Evolutionary conservation across 2,888 invertebrate species (phyloP).

Genomic region (Thera obeliscata): DNA sequence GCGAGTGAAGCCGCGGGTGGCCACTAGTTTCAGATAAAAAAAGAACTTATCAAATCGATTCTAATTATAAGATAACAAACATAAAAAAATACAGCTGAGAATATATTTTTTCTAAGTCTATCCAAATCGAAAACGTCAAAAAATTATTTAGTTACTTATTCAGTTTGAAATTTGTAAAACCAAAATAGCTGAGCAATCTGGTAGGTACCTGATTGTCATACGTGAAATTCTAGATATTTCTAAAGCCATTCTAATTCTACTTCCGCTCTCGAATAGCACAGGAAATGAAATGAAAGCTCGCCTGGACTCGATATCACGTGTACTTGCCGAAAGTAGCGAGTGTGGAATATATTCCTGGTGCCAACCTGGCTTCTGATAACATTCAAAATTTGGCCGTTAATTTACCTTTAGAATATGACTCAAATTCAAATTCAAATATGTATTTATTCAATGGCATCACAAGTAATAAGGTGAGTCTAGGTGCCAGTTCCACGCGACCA

Average conservation of each 20-base stretch:
- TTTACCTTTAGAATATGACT: background rate
- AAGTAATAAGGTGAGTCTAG: too few relatives aligned
- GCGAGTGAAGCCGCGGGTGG: too few relatives aligned
- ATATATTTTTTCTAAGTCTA: too few relatives aligned
- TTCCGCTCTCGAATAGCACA: background rate
- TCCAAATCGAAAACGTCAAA: too few relatives aligned
- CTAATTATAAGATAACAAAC: too few relatives aligned
- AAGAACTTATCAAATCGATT: too few relatives aligned
- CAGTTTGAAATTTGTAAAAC: background rate
- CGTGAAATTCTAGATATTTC: background rate
- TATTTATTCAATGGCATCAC: too few relatives aligned
- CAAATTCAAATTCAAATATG: too few relatives aligned
- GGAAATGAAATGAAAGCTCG: constrained; percentile 2
- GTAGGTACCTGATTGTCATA: background rate
- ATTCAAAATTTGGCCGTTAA: background rate
- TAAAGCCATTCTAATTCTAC: background rate
- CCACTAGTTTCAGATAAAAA: too few relatives aligned
- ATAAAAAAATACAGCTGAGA: too few relatives aligned
- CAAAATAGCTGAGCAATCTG: background rate
- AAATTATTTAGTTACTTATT: background rate
- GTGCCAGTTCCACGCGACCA: too few relatives aligned
- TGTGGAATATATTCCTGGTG: background rate
- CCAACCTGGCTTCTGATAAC: background rate
- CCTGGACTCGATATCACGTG: background rate
- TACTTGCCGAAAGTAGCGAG: background rate